phyloP scores from a whole-genome alignment of 1,140 invertebrate genomes.

The Leptinotarsa defecta region DNA sequence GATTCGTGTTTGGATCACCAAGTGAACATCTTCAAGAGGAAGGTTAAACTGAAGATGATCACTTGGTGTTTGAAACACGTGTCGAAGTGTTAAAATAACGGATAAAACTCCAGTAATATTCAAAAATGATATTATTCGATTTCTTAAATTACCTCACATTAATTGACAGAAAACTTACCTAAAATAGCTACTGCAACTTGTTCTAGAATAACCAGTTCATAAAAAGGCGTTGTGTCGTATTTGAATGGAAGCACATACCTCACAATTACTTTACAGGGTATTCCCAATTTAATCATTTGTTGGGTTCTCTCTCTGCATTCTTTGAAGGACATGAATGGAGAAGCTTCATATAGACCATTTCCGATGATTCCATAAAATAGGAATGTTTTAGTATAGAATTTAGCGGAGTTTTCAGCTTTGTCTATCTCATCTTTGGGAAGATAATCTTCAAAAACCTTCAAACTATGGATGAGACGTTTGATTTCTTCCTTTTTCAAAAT shows the following conservation, averaged over 20 bases:
- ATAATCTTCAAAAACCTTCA: slow-evolving; percentile 37
- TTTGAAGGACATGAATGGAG: slow-evolving; percentile 39
- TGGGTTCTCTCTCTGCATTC: slow-evolving; percentile 34
- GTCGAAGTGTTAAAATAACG: too few relatives aligned
- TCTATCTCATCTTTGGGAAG: slow-evolving; percentile 25
- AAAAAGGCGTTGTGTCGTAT: slow-evolving; percentile 39
- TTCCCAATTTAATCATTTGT: slow-evolving; percentile 35
- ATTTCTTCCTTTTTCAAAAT: slow-evolving; percentile 14
- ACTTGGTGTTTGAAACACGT: too few relatives aligned
- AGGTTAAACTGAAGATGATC: too few relatives aligned
- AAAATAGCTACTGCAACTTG: slow-evolving; percentile 22
- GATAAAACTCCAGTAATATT: too few relatives aligned
- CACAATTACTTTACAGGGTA: slow-evolving; percentile 43
- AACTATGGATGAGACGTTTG: neutral
- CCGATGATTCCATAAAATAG: slow-evolving; percentile 44
- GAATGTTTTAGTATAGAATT: slow-evolving; percentile 43
- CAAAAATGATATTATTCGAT: too few relatives aligned
- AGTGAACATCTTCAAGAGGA: too few relatives aligned
- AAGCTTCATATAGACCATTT: slow-evolving; percentile 43
- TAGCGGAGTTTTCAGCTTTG: slow-evolving; percentile 38
- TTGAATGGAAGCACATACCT: slow-evolving; percentile 42
- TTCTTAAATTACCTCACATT: too few relatives aligned
- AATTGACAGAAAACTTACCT: neutral
- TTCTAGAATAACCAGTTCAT: slow-evolving; percentile 43
- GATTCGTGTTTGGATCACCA: too few relatives aligned